Evolutionary conservation across 2,797 vertebrate genomes (phyloP), one percentile per base, ranked within the genome.

Genomic region (Chelidonichthys spinosus): DNA sequence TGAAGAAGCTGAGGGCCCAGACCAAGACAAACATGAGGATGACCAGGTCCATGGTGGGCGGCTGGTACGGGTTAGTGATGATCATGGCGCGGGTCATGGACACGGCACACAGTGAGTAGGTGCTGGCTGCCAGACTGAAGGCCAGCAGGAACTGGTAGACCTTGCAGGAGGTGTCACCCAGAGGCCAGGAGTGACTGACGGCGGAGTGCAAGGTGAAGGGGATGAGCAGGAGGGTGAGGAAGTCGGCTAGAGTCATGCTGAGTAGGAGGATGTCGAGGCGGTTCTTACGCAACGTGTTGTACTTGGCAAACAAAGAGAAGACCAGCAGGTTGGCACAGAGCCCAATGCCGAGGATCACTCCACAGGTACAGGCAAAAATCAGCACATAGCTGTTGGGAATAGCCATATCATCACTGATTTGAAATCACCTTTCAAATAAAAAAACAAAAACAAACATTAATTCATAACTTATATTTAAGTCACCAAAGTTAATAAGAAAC

Each of bases 131-230:
- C 83, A 95, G 81, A 58, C 94, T 92, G 72, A 95, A 96, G 40
- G 93, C 93, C 63, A 95, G 65, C 70, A 95, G 78, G 83, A 96
- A 94, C 90, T 95, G 95, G 84, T 96, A 95, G 81, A 95, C 66
- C 83, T 95, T 95, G 80, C 95, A 96, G 81, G 91, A 93, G 2
- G 65, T 85, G 76, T 95, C 72, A 5, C 92, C 86, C 60, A 95
- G 85, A 52, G 94, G 89, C 95, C 95, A 95, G 42, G 92, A 89
- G 78, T 93, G 74, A 52, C 79, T 94, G 66, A 95, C 59, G 0
- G 92, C 89, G 0, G 94, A 94, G 82, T 93, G 89, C 35, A 95
- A 54, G 63, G 94, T 94, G 80, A 96, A 93, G 50, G 94, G 94
- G 79, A 95, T 91, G 67, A 95, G 93, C 59, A 95, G 83, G 37